phyloP scores from a whole-genome alignment of 35 echinoderm and acorn worm species.

The Diadema setosum region DNA sequence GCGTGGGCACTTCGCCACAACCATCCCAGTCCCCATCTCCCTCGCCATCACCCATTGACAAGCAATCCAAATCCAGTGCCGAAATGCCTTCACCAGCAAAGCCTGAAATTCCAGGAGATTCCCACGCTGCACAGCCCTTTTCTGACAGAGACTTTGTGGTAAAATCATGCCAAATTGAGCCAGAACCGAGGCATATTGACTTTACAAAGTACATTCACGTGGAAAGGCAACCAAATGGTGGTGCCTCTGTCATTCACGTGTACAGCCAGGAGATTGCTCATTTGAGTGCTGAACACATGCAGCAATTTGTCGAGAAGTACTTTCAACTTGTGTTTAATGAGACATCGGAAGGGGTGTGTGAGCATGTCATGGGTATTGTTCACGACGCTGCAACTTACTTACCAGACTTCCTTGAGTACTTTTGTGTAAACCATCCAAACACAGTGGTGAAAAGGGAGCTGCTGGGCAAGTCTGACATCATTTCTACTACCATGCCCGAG shows the following conservation, averaged over 20 bases:
- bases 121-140: neutral
- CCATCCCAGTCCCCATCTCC: neutral
- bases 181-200: conserved; percentile 5
- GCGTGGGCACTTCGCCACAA: neutral
- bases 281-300: conserved; percentile 59
- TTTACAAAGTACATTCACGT: conserved; percentile 88
- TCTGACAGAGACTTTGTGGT: neutral
- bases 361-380: conserved; percentile 92
- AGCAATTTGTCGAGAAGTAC: conserved; percentile 74
- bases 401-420: conserved; percentile 76
- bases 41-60: neutral
- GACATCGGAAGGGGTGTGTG: conserved; percentile 57
- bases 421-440: conserved; percentile 61
- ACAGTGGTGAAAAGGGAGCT: conserved; percentile 80
- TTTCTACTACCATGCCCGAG: conserved; percentile 86
- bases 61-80: neutral
- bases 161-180: neutral
- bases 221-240: conserved; percentile 85
- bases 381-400: conserved; percentile 68
- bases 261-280: conserved; percentile 85
- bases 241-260: conserved; percentile 88
- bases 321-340: conserved; percentile 76
- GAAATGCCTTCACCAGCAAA: neutral
- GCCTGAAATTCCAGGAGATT: neutral
- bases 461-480: conserved; percentile 91